Percentiles rank a stretch among this genome's conserved stretches.
Evolutionary conservation across 2,888 invertebrate species (phyloP).

Genomic region (Tetanocera ferruginea): DNA sequence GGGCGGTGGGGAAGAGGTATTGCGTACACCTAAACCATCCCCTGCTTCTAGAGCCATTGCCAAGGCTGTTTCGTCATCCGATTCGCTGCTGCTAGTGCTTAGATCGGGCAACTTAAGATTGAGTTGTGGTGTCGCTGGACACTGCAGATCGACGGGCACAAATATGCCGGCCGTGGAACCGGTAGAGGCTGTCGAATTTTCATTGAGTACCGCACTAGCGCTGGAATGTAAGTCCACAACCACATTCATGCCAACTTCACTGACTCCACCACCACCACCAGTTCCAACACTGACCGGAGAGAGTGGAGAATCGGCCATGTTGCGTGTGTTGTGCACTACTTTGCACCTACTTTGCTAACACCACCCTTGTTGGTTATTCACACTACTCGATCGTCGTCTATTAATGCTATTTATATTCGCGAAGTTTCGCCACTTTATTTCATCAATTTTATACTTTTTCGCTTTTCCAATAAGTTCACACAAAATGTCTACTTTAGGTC

Average conservation of each 20-base stretch:
- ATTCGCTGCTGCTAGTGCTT: slow-evolving; percentile 60
- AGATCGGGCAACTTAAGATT: slow-evolving; percentile 58
- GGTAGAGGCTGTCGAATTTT: slow-evolving; percentile 22
- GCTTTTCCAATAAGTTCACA: background rate
- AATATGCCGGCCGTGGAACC: background rate
- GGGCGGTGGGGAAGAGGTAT: slow-evolving; percentile 80
- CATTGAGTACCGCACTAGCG: slow-evolving; percentile 1
- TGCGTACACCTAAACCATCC: slow-evolving; percentile 50
- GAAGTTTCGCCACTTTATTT: background rate
- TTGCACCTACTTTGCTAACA: background rate
- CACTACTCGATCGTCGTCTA: background rate
- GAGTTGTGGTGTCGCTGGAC: slow-evolving; percentile 43
- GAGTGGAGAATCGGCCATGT: slow-evolving; percentile 29
- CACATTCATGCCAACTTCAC: slow-evolving; percentile 10
- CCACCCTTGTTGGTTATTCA: background rate
- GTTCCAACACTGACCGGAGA: slow-evolving; percentile 9
- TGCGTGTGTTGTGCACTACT: background rate
- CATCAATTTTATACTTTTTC: background rate
- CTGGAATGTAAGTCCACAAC: slow-evolving; percentile 33
- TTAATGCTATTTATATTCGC: background rate
- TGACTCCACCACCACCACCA: background rate
- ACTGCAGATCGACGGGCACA: slow-evolving; percentile 37
- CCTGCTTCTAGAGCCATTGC: slow-evolving; percentile 47
- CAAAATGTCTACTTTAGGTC: slow-evolving; percentile 34
- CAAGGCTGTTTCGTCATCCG: slow-evolving; percentile 47